phyloP scores from a whole-genome alignment of 2,888 invertebrate genomes.

The Branchipolynoe longqiensis region DNA sequence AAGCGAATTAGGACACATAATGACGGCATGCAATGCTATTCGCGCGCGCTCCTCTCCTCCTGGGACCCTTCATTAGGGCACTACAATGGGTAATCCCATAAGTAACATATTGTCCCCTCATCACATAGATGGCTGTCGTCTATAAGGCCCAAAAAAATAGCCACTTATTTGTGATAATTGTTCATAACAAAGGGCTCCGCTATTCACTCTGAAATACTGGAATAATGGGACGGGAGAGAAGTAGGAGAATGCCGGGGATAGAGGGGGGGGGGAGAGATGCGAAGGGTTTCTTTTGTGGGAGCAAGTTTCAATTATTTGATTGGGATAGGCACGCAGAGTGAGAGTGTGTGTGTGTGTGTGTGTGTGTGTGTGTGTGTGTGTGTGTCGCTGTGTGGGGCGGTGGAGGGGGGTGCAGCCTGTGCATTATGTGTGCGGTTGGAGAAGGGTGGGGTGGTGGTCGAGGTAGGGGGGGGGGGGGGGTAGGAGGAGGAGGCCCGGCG shows the following conservation, averaged over 20 bases:
- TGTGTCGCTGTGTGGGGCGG: too few species aligned
- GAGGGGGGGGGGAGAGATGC: too few species aligned
- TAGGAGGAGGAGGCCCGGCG: too few species aligned
- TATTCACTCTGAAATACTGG: constrained; percentile 22
- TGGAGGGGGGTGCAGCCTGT: too few species aligned
- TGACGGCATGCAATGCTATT: constrained; percentile 30
- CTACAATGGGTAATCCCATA: constrained; percentile 51
- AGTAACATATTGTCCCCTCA: constrained; percentile 54
- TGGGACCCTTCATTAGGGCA: constrained; percentile 35
- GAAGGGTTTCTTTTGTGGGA: too few species aligned
- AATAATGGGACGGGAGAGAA: too few species aligned
- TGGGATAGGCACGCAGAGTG: constrained; percentile 15
- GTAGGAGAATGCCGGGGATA: too few species aligned
- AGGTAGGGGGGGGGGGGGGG: too few species aligned
- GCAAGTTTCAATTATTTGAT: constrained; percentile 47
- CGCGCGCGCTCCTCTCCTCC: constrained; percentile 7
- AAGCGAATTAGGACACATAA: constrained; percentile 44
- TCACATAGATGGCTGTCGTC: constrained; percentile 43
- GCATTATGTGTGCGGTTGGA: too few species aligned
- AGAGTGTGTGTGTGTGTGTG: background rate
- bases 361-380: too few species aligned
- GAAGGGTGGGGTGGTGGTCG: too few species aligned
- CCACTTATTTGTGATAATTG: constrained; percentile 47
- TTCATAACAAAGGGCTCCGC: constrained; percentile 43
- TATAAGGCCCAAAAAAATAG: constrained; percentile 23